Base-by-base conservation (phyloP, 2,888 invertebrate species). In the Schizaphis graminum region DNA sequence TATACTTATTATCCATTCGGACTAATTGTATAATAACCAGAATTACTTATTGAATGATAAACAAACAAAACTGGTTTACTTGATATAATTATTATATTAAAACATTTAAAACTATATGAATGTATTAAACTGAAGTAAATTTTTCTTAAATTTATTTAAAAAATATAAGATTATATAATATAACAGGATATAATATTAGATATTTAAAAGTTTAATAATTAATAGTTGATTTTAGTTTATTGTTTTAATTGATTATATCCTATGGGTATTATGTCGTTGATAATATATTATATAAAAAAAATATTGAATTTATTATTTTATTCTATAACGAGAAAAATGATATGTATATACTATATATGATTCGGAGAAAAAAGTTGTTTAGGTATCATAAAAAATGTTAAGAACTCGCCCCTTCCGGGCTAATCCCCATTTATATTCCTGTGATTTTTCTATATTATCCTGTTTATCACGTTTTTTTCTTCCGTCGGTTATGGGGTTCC, bases 371-470 rank as follows among this genome's bases (percentile, higher is more conserved):
- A 77, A 84, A 41, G 35, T 21, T 28, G 85, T 91, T 85, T 44
- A 35, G 84, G 53, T 21, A n/a, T 24, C n/a, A n/a, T 16, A 49
- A 53, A 91, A 85, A 86, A 86, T n/a, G 61, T 49, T 61, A 86
- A 92, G 92, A 92, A 92, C 87, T 87, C 92, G 49, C 49, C 92
- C 92, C 53, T n/a, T 67, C 92, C 87, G 49, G 92, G 67, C 67
- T 88, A 88, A 92, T 92, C 87, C 87, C 87, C 87, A 87, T 87
- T 86, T 87, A 87, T 87, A 87, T 92, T 87, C 77, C 90, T 41
- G 89, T 41, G 89, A 93, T 93, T 93, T 93, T 93, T 93, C 93
- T 90, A 61, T 49, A 93, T 93, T 93, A 93, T 85, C 89, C 87
- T 49, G 92, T 92, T 92, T 92, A 92, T 92, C 92, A 85, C 92